Conservation (phyloP, 2,797 vertebrate genomes). For the Zalophus californianus region DNA sequence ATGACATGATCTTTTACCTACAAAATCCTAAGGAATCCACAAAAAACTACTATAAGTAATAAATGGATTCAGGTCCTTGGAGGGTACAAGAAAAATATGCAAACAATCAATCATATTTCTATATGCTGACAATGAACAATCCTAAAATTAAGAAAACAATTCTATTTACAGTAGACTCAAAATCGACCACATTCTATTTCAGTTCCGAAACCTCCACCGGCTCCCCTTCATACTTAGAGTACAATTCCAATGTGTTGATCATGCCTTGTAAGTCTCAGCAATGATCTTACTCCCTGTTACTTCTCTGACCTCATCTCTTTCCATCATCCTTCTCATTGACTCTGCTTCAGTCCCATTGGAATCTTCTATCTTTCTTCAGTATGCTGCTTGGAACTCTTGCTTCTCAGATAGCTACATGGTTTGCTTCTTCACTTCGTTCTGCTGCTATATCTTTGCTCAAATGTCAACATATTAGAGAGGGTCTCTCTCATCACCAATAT, state of each 20-base stretch:
- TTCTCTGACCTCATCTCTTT: neutral
- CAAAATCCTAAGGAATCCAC: neutral
- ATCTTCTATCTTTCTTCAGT: constrained; percentile 2
- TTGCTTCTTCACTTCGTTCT: neutral
- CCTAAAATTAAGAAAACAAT: constrained; percentile 26
- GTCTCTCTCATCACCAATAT: neutral
- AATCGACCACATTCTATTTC: neutral
- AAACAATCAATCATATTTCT: neutral
- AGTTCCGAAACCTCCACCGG: neutral
- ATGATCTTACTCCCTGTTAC: neutral
- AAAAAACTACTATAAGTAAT: neutral
- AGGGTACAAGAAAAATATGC: neutral
- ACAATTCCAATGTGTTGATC: neutral
- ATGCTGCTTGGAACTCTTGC: neutral
- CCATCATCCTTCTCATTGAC: neutral
- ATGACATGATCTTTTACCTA: neutral
- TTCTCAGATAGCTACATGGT: neutral
- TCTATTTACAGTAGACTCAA: neutral
- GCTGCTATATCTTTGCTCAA: neutral
- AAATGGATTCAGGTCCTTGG: neutral
- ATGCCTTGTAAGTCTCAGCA: neutral
- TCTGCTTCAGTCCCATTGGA: neutral
- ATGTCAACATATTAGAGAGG: neutral
- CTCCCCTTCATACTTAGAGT: neutral
- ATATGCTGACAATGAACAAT: neutral